A percentile compares a stretch with the other conserved stretches of the same genome.
Evolutionary conservation across 2,888 invertebrate species (phyloP).

Genomic region (Lasioglossum leucozonium): DNA sequence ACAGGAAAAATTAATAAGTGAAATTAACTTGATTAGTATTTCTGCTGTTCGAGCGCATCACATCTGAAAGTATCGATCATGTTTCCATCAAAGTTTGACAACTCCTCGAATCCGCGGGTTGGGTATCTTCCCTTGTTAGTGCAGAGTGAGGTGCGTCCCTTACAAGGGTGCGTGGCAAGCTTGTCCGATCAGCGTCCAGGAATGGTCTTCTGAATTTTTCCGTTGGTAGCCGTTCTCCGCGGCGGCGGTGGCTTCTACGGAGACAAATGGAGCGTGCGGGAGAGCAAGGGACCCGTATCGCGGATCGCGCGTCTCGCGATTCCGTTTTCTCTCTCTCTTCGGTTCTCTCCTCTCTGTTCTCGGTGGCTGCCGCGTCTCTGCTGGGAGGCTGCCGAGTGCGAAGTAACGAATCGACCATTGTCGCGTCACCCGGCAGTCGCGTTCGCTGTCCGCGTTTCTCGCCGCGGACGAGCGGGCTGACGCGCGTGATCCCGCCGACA

Average conservation of each 20-base stretch:
- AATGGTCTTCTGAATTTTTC: conserved; percentile 45
- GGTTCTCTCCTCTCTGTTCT: conserved; percentile 27
- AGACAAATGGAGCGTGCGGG: conserved; percentile 72
- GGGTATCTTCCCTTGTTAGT: background rate
- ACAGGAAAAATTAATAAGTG: too few species aligned
- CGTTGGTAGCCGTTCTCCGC: conserved; percentile 35
- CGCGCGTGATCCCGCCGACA: conserved; percentile 51
- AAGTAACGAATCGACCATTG: conserved; percentile 74
- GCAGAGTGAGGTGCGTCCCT: background rate
- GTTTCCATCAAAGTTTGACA: too few species aligned
- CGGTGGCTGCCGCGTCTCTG: conserved; percentile 31
- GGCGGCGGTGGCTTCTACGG: conserved; percentile 65
- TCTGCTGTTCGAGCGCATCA: too few species aligned
- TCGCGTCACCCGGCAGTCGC: conserved; percentile 59
- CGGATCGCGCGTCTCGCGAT: conserved; percentile 36
- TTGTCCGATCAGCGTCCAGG: conserved; percentile 28
- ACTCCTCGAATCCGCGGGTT: background rate
- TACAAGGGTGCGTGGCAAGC: conserved; percentile 4
- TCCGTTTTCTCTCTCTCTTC: conserved; percentile 41
- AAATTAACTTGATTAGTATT: too few species aligned
- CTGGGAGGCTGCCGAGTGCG: conserved; percentile 52
- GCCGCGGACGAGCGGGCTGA: conserved; percentile 39
- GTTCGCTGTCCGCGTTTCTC: conserved; percentile 44
- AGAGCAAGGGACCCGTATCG: conserved; percentile 44
- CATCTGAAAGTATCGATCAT: too few species aligned